Base-by-base conservation (phyloP, 2,888 invertebrate genomes). In the Cataglyphis cursor region DNA sequence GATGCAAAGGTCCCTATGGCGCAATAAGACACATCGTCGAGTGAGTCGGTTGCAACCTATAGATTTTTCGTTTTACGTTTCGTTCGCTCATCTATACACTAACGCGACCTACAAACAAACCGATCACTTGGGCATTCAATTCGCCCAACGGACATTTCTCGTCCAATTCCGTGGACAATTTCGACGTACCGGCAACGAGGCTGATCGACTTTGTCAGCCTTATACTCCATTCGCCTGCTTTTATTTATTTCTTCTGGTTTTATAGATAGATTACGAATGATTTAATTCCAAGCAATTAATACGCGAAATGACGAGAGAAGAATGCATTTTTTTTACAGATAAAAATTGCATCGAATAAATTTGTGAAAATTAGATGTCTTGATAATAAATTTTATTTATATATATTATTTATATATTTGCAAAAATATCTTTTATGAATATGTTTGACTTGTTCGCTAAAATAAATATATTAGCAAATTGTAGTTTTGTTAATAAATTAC, bases 51-150 rank as follows among this genome's bases (percentile, higher is more conserved):
- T 28, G 68, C 68, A 68, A 57, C 44, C 35, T 10, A 44, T 24
- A 35, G 35, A 61, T 80, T 80, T 78, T 80, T 70, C 44, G 10
- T 31, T 64, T 64, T 51, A 28, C n/a, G 8, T 80, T 44, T 41
- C 31, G 31, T 44, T 8, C 31, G 18, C 8, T 70, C 44, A 59
- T 35, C 44, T 15, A 41, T 21, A 78, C 24, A 5, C 9, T 44
- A 28, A 31, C 59, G 59, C 24, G 59, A 72, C 72, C 72, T 35
- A 80, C 78, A 72, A 80, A 59, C 59, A 59, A 70, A 80, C 72
- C 72, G 78, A 80, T 72, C 72, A 44, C 78, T 80, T 80, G 72
- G 59, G 12, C 59, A 80, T 80, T 70, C 78, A 80, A 80, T 80
- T 72, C 72, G 31, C 24, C 72, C 18, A 44, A 44, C 59, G 59